Base-by-base conservation (phyloP, 2,113 vertebrate genomes). In the Phrynosoma blainvillii region DNA sequence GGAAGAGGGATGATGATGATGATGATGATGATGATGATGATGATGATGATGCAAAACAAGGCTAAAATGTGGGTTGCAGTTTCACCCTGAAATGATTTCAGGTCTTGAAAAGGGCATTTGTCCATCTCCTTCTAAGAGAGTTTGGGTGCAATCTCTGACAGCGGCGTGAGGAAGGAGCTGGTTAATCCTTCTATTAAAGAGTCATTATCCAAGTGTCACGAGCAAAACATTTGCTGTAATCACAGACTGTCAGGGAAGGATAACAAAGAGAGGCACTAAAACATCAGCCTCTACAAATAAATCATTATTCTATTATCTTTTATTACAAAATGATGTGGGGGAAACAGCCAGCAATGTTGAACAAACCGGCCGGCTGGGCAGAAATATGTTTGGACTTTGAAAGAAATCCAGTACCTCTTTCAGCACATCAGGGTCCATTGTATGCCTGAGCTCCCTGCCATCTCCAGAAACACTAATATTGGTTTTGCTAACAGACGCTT, bases 191-290 rank as follows among this genome's bases (percentile, higher is more conserved):
- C 92, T 88, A 90, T 93, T 95, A 95, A 91, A 68, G 66, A 89
- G 93, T 93, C 94, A 92, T 94, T 94, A 93, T 86, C 1, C 0
- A 5, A 0, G 59, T 87, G 94, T 94, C 93, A 84, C 81, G 13
- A 7, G 65, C 88, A 95, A 93, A 95, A 85, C 4, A 0, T 89
- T 94, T 54, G 66, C 88, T 54, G 87, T 84, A 89, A 94, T 96
- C 94, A 93, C 68, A 76, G 87, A 88, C 94, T 95, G 95, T 95
- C 96, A 96, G 90, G 89, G 82, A 85, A 36, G 91, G 91, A 93
- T 95, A 96, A 96, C 86, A 0, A 92, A 95, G 92, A 94, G 91
- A 94, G 90, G 89, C 95, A 96, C 97, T 97, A 96, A 95, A 93
- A 79, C 93, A 93, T 92, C 96, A 93, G 93, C 94, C 95, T 25